Evolutionary conservation across 1,140 invertebrate species (phyloP), one percentile per base, ranked within the genome.

Genomic region (Potamilus streckersoni): DNA sequence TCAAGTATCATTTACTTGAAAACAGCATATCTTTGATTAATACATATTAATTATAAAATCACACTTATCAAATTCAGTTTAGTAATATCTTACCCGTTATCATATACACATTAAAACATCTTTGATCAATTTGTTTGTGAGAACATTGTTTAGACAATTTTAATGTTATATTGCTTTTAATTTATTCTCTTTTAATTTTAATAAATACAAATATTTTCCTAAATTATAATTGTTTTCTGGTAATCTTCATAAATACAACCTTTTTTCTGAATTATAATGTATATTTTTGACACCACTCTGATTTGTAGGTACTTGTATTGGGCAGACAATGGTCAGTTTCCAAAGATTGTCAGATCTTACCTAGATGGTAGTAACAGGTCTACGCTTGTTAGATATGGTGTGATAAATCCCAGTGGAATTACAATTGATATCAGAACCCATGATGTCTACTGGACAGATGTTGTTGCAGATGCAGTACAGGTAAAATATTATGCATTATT

Each of bases 261-360:
- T 8, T 49, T 49, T 49, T 49, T 6, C 6, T 49, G 6, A 49
- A 8, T 49, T 49, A 49, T 49, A 49, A 49, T 49, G 6, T 49
- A 0, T 11, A 13, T 23, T 14, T 62, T 0, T 23, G 8, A 23
- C 12, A 62, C 5, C 12, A 23, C 8, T 62, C 31, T 38, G 2
- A 63, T 67, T 73, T 69, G 38, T 76, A 92, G 92, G 77, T 92
- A 95, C 23, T 89, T 99, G 0, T 99, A 98, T 87, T 99, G 98
- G 98, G 97, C 98, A 74, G 98, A 99, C 90, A 97, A 97, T 84
- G 98, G 98, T 0, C 97, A 99, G 86, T 97, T 97, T 89, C 97
- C 98, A 1, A 93, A 95, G 82, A 98, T 99, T 64, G 96, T 97
- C 6, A 95, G 95, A 85, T 93, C 96, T 0, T 93, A 94, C 82